These are phyloP conservation scores for Aquatica leii DNA, from an alignment of 2,888 invertebrate genomes.

Conservation along the genomic window DNA sequence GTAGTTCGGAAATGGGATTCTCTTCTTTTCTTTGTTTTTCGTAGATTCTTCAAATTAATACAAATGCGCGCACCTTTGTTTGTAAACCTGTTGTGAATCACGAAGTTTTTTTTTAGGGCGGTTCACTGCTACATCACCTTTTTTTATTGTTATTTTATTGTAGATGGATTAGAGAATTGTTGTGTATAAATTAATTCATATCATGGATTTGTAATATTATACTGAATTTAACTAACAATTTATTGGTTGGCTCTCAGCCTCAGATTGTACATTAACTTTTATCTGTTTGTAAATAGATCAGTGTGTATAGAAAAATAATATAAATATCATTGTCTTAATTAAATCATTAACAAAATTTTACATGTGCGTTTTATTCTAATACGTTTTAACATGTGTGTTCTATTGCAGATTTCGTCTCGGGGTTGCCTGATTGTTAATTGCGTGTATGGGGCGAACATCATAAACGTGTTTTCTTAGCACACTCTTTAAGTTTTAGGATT, in stretches of 20 bases:
- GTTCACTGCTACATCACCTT: constrained; percentile 42
- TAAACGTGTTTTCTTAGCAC: no score
- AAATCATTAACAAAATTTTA: constrained; percentile 62
- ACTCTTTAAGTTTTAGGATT: no score
- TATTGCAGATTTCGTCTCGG: no score
- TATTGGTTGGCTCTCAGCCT: constrained; percentile 54
- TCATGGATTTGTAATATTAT: constrained; percentile 58
- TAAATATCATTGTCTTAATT: constrained; percentile 63
- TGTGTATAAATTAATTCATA: constrained; percentile 60
- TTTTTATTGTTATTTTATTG: constrained; percentile 55
- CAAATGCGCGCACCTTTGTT: constrained; percentile 50
- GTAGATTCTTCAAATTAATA: constrained; percentile 44
- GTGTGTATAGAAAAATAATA: constrained; percentile 63
- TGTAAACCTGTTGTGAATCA: constrained; percentile 51
- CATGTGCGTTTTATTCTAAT: constrained; percentile 43
- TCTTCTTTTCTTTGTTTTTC: constrained; percentile 37
- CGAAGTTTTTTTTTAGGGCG: constrained; percentile 29
- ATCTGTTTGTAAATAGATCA: constrained; percentile 64
- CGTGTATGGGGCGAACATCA: no score
- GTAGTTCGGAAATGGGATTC: constrained; percentile 50
- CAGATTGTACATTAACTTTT: constrained; percentile 59
- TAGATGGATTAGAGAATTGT: constrained; percentile 53
- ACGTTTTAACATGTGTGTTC: no score
- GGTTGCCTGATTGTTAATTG: no score
- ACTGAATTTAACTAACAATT: constrained; percentile 43